Conservation (phyloP, 1,140 invertebrate genomes). For the Caenorhabditis tropicalis region DNA sequence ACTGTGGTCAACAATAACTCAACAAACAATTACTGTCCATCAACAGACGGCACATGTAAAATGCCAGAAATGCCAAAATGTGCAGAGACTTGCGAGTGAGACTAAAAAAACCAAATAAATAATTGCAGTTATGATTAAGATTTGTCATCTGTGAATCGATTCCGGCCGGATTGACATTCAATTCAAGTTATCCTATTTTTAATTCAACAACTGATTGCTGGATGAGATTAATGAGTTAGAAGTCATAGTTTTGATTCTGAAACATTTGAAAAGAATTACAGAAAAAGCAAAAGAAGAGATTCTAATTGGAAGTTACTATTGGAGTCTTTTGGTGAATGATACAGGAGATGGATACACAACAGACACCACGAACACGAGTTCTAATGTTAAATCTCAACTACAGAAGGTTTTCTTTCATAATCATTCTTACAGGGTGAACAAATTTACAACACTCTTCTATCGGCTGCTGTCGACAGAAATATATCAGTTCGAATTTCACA, state of each 20-base stretch:
- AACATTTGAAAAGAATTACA: neutral
- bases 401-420: neutral
- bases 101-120: neutral
- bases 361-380: conserved; percentile 36
- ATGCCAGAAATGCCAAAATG: conserved; percentile 23
- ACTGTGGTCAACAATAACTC: conserved; percentile 6
- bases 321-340: conserved; percentile 45
- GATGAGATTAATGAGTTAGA: conserved; percentile 49
- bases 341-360: conserved; percentile 45
- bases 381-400: neutral
- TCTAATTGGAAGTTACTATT: conserved; percentile 48
- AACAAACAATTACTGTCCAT: conserved; percentile 12
- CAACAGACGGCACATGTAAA: neutral
- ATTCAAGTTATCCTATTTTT: conserved; percentile 45
- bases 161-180: conserved; percentile 37
- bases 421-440: conserved; percentile 17
- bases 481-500: conserved; percentile 44
- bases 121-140: neutral
- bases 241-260: neutral
- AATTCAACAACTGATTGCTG: conserved; percentile 51
- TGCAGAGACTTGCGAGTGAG: conserved; percentile 48
- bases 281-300: conserved; percentile 46
- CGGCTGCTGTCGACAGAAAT: conserved; percentile 31
- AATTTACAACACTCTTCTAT: conserved; percentile 47
- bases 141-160: conserved; percentile 52